These are phyloP conservation scores for Nematostella vectensis DNA, from an alignment of 92 coral and sea anemone genomes.

Conservation along the genomic window DNA sequence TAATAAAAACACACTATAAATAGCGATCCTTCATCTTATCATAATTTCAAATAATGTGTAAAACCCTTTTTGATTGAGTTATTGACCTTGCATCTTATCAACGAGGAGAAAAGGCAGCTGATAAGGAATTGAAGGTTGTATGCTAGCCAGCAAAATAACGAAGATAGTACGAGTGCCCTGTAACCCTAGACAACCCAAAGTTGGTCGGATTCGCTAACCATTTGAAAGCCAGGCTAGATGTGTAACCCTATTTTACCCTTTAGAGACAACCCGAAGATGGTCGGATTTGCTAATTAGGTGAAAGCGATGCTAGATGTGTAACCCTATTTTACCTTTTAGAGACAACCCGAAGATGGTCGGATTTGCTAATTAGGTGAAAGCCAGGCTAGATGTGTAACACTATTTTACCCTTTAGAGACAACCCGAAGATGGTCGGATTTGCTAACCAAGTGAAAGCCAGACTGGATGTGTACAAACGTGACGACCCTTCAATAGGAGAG, in stretches of 20 bases:
- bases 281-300: slow-evolving; percentile 65
- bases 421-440: slow-evolving; percentile 67
- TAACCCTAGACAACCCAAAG: slow-evolving; percentile 64
- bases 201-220: slow-evolving; percentile 70
- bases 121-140: no score
- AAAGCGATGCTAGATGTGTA: slow-evolving; percentile 62
- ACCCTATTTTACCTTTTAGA: no score
- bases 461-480: slow-evolving; percentile 70
- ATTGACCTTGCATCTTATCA: no score
- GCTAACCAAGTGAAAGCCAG: slow-evolving; percentile 64
- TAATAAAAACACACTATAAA: no score
- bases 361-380: slow-evolving; percentile 61
- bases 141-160: no score
- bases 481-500: slow-evolving; percentile 96
- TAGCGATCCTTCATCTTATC: no score
- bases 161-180: no score
- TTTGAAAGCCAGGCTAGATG: slow-evolving; percentile 56
- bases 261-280: slow-evolving; percentile 67
- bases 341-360: slow-evolving; percentile 72
- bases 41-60: no score
- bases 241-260: no score
- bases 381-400: slow-evolving; percentile 66
- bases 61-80: no score
- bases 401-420: slow-evolving; percentile 39
- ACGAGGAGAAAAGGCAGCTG: no score